phyloP scores from a whole-genome alignment of 2,888 invertebrate genomes.

The Trimorus sp. region DNA sequence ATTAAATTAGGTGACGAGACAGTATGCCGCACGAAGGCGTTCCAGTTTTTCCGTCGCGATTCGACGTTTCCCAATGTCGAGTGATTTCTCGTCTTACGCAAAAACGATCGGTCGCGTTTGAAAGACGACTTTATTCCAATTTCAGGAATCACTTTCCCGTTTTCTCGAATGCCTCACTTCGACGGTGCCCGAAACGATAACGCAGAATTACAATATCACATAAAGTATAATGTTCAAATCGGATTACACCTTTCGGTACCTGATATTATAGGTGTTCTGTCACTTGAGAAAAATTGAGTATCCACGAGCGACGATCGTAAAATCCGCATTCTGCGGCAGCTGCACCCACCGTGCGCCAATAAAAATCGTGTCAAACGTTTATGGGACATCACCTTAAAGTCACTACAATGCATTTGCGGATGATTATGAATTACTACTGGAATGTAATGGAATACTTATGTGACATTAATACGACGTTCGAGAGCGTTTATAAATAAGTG shows the following conservation, averaged over 20 bases:
- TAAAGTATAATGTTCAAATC: too few species aligned
- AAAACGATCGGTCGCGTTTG: too few species aligned
- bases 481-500: conserved; percentile 11
- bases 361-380: conserved; percentile 30
- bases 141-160: too few species aligned
- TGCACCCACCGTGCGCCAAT: conserved; percentile 8
- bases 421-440: conserved; percentile 8
- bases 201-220: too few species aligned
- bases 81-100: too few species aligned
- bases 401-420: conserved; percentile 14
- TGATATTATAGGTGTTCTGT: too few species aligned
- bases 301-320: neutral
- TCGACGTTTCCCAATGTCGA: neutral
- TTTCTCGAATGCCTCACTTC: too few species aligned
- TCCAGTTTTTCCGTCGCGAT: neutral
- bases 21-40: neutral
- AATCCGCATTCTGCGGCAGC: conserved; percentile 3
- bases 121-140: too few species aligned
- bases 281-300: neutral
- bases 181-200: too few species aligned
- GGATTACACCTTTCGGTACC: too few species aligned
- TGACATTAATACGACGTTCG: conserved; percentile 18
- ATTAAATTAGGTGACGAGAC: conserved; percentile 32
- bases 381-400: conserved; percentile 16
- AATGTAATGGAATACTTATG: conserved; percentile 21